phyloP scores from a whole-genome alignment of 2,797 vertebrate genomes.

The Erethizon dorsatum region DNA sequence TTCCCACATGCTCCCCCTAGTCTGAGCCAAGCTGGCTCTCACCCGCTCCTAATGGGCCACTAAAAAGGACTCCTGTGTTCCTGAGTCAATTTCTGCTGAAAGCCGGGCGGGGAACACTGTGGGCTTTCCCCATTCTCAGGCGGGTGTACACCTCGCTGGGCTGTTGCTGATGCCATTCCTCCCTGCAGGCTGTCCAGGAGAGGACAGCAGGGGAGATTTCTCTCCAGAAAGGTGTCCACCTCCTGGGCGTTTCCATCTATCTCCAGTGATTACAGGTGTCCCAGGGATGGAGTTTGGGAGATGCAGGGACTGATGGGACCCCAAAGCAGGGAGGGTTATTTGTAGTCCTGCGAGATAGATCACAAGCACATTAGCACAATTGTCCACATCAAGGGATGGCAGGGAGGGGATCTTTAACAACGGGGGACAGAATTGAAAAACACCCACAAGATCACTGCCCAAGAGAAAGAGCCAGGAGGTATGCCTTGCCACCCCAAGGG shows the following conservation, averaged over 20 bases:
- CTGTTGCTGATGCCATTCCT: neutral
- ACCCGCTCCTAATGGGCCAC: too few species aligned
- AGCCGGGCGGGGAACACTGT: neutral
- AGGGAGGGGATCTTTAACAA: neutral
- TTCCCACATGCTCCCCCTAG: neutral
- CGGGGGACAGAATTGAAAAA: neutral
- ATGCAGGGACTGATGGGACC: accelerated
- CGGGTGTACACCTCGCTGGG: neutral
- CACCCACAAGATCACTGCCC: neutral
- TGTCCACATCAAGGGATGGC: neutral
- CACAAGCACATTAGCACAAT: too few species aligned
- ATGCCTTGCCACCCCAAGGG: neutral
- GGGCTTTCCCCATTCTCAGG: neutral
- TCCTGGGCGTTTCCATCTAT: neutral
- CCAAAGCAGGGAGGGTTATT: neutral
- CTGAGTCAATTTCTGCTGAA: neutral
- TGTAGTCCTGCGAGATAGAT: neutral
- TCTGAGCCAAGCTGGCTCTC: neutral
- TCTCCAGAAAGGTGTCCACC: neutral
- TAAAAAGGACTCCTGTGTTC: neutral
- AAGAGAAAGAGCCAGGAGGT: neutral
- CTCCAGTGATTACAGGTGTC: neutral
- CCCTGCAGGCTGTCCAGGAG: neutral
- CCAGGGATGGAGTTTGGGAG: neutral
- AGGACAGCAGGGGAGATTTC: neutral